Evolutionary conservation across 2,113 vertebrate genomes (phyloP).

Genomic region (Pterocles orientalis): DNA sequence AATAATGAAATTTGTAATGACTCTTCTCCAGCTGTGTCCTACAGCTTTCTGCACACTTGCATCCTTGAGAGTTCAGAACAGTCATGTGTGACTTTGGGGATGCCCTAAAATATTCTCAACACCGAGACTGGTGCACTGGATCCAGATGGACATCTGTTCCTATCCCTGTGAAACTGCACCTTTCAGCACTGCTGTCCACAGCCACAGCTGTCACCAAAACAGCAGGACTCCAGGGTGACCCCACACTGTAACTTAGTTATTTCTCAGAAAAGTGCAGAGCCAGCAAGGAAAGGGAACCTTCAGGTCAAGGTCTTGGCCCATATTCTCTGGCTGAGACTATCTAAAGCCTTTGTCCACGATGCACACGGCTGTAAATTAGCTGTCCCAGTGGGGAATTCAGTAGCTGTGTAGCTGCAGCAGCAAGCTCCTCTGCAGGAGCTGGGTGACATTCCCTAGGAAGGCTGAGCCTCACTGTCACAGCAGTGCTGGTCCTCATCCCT

Average conservation of each 20-base stretch:
- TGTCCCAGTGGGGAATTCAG: not conserved
- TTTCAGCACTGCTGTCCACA: not conserved
- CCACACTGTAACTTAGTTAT: fast-evolving
- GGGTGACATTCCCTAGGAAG: not conserved
- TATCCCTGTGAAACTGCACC: not conserved
- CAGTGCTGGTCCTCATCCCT: not conserved
- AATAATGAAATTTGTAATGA: not conserved
- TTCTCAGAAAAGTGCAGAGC: not conserved
- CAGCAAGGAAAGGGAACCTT: not conserved
- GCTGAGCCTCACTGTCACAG: not conserved
- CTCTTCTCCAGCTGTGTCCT: not conserved
- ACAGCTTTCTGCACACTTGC: not conserved
- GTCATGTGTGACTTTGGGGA: not conserved
- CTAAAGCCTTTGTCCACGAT: not conserved
- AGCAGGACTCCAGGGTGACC: not conserved
- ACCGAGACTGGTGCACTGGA: not conserved
- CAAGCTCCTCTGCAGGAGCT: not conserved
- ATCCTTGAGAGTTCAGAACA: not conserved
- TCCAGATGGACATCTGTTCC: not conserved
- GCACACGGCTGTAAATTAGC: not conserved
- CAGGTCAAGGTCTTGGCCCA: not conserved
- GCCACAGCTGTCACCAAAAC: not conserved
- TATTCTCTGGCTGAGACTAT: not conserved
- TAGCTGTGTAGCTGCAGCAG: not conserved
- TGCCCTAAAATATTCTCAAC: not conserved